phyloP scores from a whole-genome alignment of 1,140 invertebrate species.

The Mesaphorura yosii region DNA sequence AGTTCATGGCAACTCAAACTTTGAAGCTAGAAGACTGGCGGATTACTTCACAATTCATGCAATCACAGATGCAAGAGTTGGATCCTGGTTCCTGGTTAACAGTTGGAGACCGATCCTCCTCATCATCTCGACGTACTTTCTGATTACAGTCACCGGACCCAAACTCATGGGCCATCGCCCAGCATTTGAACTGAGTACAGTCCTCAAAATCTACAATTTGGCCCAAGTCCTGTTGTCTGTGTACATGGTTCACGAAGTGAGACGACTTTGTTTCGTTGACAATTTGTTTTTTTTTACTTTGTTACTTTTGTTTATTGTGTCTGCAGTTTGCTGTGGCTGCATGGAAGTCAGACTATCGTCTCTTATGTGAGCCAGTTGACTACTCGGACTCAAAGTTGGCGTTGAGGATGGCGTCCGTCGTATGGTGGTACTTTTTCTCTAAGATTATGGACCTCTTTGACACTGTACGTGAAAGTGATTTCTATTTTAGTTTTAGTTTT shows the following conservation, averaged over 20 bases:
- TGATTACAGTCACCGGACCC: conserved; percentile 37
- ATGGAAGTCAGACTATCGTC: conserved; percentile 56
- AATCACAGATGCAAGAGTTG: conserved; percentile 39
- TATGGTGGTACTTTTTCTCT: conserved; percentile 96
- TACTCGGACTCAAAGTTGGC: conserved; percentile 56
- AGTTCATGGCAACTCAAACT: no score
- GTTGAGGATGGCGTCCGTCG: conserved; percentile 70
- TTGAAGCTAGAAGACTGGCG: no score
- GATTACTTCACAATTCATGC: no score
- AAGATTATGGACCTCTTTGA: conserved; percentile 86
- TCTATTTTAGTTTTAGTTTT: background rate
- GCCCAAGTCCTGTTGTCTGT: conserved; percentile 35
- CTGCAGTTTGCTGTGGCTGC: conserved; percentile 50
- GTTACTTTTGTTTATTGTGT: conserved; percentile 30
- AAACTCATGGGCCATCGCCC: conserved; percentile 37
- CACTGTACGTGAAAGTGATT: conserved; percentile 43
- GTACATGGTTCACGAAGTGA: conserved; percentile 37
- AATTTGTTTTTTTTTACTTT: conserved; percentile 5
- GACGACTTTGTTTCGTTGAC: background rate
- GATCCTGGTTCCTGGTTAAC: conserved; percentile 39
- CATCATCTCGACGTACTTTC: conserved; percentile 36
- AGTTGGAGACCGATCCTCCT: conserved; percentile 36
- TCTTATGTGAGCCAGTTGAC: conserved; percentile 72
- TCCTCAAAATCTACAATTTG: conserved; percentile 40
- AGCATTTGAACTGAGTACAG: conserved; percentile 35